Base-by-base conservation (phyloP, 2,888 invertebrate genomes). In the Lithophane semibrunnea region DNA sequence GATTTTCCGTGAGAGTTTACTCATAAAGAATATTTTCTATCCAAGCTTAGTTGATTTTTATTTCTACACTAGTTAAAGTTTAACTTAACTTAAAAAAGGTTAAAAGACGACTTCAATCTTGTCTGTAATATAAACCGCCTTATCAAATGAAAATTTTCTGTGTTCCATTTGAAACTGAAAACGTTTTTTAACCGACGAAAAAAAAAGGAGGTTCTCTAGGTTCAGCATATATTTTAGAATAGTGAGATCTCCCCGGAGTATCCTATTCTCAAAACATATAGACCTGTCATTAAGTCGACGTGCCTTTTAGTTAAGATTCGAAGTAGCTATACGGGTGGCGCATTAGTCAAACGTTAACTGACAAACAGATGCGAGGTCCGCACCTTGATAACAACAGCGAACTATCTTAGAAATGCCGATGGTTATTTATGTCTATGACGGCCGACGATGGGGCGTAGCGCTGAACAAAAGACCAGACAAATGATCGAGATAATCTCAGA, bases 401-500 rank as follows among this genome's bases (percentile, higher is more conserved):
- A 92, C 92, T 94, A 95, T 95, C 95, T 93, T 81, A 93, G 93
- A 93, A 93, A 95, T 93, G 93, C 93, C 94, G 93, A 95, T 94
- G 91, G 94, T 95, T 94, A 96, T 96, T 96, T 95, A 96, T 95
- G 93, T 93, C 91, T 91, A 91, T 90, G 92, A 89, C 92, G 88
- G 87, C 84, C 92, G 91, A 89, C 91, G 91, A 93, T 91, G 91
- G 90, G 90, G 89, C 93, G 91, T 90, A 88, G 79, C 90, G 87
- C 82, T 90, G 89, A 93, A 96, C 95, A 95, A 96, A 96, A 94
- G 94, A 92, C 91, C 92, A 93, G 95, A 96, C 95, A 96, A 96
- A 96, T 96, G 94, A 93, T 91, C 91, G 88, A 93, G 95, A 95
- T 96, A 95, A 96, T 94, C 93, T 92, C 83, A 87, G 86, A 92